A percentile compares a stretch with the other conserved stretches of the same genome.
These are phyloP conservation scores for Littorina saxatilis DNA, from an alignment of 1,140 invertebrate species.

Conservation along the genomic window DNA sequence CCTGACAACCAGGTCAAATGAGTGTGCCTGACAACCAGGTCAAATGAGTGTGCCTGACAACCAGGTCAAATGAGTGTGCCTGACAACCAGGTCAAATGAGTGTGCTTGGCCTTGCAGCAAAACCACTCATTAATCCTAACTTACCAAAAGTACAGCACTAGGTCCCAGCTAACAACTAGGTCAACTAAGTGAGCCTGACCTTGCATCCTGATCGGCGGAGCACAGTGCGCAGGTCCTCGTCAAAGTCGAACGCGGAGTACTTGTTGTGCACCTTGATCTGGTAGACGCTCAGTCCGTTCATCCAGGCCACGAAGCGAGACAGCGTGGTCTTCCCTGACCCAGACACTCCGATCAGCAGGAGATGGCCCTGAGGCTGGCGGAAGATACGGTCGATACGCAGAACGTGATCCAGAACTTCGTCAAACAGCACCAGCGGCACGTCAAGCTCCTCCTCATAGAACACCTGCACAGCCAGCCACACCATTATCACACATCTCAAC, in stretches of 20 bases:
- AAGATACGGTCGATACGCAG: slow-evolving; percentile 99
- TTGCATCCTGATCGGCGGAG: slow-evolving; percentile 96
- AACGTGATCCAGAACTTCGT: slow-evolving; percentile 99
- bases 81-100: no score
- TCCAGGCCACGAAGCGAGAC: slow-evolving; percentile 99
- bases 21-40: no score
- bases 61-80: no score
- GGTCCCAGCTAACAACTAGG: no score
- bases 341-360: slow-evolving; percentile 89
- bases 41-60: no score
- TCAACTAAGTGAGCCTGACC: no score
- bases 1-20: no score
- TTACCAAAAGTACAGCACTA: no score
- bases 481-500: background rate
- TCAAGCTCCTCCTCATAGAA: slow-evolving; percentile 99
- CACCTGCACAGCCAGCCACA: slow-evolving; percentile 79
- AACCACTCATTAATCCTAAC: no score
- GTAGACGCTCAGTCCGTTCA: slow-evolving; percentile 99
- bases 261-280: slow-evolving; percentile 96
- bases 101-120: no score
- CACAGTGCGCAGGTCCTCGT: slow-evolving; percentile 97
- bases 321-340: slow-evolving; percentile 99
- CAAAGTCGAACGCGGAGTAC: slow-evolving; percentile 98
- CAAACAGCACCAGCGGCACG: slow-evolving; percentile 97
- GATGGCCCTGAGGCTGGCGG: slow-evolving; percentile 95